Base-by-base conservation (phyloP, 2,113 vertebrate species). In the Illadopsis cleaveri region DNA sequence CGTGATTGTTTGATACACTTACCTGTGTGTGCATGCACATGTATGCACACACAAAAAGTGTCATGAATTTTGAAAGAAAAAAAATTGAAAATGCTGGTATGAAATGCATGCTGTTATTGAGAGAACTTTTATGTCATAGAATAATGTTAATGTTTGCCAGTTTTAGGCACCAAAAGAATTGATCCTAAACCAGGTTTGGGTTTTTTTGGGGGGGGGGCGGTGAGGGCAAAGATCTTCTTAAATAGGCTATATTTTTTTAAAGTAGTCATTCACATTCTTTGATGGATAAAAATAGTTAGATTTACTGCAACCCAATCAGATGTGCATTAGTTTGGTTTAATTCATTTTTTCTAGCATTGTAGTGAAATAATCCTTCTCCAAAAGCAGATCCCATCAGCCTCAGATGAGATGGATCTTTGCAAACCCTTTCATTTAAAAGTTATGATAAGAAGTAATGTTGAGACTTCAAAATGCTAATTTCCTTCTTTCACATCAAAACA, bases 1-100 rank as follows among this genome's bases (percentile, higher is more conserved):
- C 0, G 0, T 18, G 2, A 2, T 38, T 72, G 15, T 15, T 84
- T 58, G 24, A 31, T 28, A 62, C 4, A 16, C 42, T 42, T 51
- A 61, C 3, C 17, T 58, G 13, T 17, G 28, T 7, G 12, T 48
- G 13, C 3, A 2, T 56, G 10, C 15, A 17, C 10, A 42, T 5
- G 18, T 10, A 57, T 37, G 6, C 5, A 22, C 15, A 35, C 7
- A 60, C 3, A 62, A 9, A 50, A 79, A 16, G 4, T 64, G 27
- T 35, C 2, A 72, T 9, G 6, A 79, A 54, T 35, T 92, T 82
- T 58, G 82, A 68, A 86, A 85, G 45, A 68, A 86, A 64, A 62
- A 1, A n/a, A 22, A 22, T 25, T 30, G 23, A 72, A 91, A 93
- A 77, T 82, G 8, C 3, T 56, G 5, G 13, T 60, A 65, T 21